Conservation (phyloP, 1,140 invertebrate genomes). For the Zaprionus ornatus region DNA sequence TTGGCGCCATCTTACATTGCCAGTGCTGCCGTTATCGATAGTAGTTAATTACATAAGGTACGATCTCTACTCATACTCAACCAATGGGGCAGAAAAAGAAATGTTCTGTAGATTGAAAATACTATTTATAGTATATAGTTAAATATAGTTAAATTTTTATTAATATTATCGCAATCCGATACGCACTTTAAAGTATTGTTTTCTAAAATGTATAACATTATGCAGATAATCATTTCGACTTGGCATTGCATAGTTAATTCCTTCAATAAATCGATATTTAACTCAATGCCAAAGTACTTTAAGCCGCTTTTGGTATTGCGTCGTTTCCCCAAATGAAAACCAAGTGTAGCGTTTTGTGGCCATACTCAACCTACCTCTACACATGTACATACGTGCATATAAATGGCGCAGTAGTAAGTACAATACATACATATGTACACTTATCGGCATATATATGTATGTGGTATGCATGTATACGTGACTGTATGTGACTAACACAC, state of each 20-base stretch:
- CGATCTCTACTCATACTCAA: too few species aligned
- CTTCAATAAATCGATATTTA: background rate
- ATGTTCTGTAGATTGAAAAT: too few species aligned
- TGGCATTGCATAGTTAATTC: background rate
- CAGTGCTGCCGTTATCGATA: background rate
- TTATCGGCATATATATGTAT: constrained; percentile 6
- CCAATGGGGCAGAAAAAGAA: too few species aligned
- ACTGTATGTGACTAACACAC: constrained; percentile 24
- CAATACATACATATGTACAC: background rate
- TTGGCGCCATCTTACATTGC: background rate
- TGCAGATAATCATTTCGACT: background rate
- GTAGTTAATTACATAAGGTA: too few species aligned
- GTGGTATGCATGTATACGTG: background rate
- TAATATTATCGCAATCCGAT: too few species aligned
- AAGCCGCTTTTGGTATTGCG: constrained; percentile 20
- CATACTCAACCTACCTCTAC: background rate
- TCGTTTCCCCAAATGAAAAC: constrained; percentile 22
- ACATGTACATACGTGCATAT: background rate
- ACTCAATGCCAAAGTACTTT: background rate
- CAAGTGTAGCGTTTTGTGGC: constrained; percentile 21
- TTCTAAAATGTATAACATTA: too few species aligned
- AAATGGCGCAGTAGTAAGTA: background rate
- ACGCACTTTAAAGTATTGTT: too few species aligned
- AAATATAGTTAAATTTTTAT: too few species aligned
- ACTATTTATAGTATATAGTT: too few species aligned